Base-by-base conservation (phyloP, 2,797 vertebrate species). In the Diplodus sargus region DNA sequence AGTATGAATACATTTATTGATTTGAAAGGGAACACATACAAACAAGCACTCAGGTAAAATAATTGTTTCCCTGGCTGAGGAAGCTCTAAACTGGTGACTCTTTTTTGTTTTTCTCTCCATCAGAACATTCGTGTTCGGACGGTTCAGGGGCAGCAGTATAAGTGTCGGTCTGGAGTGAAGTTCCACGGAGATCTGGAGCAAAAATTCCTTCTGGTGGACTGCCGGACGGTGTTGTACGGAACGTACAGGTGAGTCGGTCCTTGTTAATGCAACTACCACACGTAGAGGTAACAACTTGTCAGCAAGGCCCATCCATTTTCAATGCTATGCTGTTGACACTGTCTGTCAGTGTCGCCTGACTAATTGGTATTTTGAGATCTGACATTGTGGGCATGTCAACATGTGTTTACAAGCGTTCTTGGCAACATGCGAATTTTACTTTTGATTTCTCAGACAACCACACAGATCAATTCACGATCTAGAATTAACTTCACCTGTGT, bases 71-170 rank as follows among this genome's bases (percentile, higher is more conserved):
- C 11, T 10, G 25, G 8, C 15, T 28, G 8, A 18, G 0, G 11
- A 10, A 1, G 9, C 47, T 54, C 30, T 64, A 47, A 61, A 23
- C 34, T 20, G 25, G 39, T 51, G 42, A 18, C 8, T 59, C 71
- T 70, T 22, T 34, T 15, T 45, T 22, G 80, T 90, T 92, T 91
- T 71, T 84, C 17, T 83, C 45, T 65, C 8, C 45, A 6, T 59
- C 95, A 99, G 97, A 97, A 96, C 82, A 94, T 99, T 70, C 95
- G 97, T 15, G 95, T 99, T 0, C 96, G 97, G 54, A 97, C 96
- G 7, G 96, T 99, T 47, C 96, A 89, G 91, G 97, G 97, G 14
- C 96, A 95, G 60, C 95, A 96, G 89, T 99, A 99, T 82, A 95
- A 95, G 89, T 97, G 97, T 82, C 97, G 94, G 90, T 96, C 96